These are phyloP conservation scores for Balanococcus diminutus DNA, from an alignment of 2,888 invertebrate genomes.

Conservation along the genomic window DNA sequence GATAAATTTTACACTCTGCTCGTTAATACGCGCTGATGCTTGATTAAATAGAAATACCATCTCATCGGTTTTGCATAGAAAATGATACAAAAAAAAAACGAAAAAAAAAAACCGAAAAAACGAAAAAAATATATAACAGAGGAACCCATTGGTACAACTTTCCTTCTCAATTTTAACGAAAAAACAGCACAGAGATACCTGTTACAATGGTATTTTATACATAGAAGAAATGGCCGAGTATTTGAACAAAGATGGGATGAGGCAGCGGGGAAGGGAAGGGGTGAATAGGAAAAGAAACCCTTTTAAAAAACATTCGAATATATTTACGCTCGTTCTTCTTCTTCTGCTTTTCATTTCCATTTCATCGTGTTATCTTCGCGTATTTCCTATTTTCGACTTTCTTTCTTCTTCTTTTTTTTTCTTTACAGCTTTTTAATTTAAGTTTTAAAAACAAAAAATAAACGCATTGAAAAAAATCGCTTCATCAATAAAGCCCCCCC, in stretches of 20 bases:
- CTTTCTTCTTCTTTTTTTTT: not conserved
- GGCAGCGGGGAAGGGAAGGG: not conserved
- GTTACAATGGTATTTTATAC: not conserved
- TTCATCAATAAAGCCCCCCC: not conserved
- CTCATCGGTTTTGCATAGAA: slow-evolving; percentile 5
- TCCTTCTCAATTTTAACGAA: not conserved
- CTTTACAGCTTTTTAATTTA: slow-evolving; percentile 22
- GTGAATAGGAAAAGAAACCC: too few species aligned
- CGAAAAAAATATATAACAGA: not conserved
- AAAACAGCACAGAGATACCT: not conserved
- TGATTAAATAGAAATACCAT: not conserved
- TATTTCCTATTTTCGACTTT: not conserved
- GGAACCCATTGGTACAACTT: not conserved
- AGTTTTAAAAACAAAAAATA: slow-evolving; percentile 27
- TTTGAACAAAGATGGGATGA: not conserved
- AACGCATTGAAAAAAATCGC: slow-evolving; percentile 19
- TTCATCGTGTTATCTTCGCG: slow-evolving; percentile 19
- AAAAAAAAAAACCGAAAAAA: too few species aligned
- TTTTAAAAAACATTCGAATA: slow-evolving; percentile 16
- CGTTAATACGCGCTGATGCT: not conserved
- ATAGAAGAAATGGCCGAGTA: not conserved
- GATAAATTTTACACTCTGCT: not conserved
- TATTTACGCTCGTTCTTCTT: not conserved
- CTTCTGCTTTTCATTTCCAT: slow-evolving; percentile 6
- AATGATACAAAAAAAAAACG: not conserved